These are phyloP conservation scores for Tachycineta bicolor DNA, from an alignment of 2,113 vertebrate genomes.

Conservation along the genomic window DNA sequence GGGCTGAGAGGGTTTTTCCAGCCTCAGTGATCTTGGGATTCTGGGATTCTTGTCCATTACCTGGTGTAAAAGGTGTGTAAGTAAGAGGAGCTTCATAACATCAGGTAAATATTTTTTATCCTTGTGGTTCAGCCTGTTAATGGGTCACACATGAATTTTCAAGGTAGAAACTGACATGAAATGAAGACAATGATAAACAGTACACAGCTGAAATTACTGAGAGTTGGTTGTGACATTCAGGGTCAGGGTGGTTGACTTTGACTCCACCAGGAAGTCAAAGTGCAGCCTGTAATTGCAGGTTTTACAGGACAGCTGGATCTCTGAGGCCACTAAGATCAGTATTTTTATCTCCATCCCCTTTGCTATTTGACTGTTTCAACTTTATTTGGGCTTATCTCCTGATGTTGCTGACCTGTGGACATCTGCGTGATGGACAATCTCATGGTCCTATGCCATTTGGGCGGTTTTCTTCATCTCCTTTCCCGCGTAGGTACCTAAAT, in stretches of 20 bases:
- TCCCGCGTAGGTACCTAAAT: background rate
- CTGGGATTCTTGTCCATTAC: background rate
- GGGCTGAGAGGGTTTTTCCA: background rate
- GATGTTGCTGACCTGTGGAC: rapidly evolving
- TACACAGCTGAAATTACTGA: background rate
- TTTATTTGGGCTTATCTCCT: background rate
- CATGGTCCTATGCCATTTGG: background rate
- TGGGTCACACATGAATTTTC: background rate
- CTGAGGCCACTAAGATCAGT: background rate
- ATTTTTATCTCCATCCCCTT: background rate
- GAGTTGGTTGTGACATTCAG: background rate
- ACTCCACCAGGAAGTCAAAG: background rate
- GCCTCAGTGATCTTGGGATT: rapidly evolving
- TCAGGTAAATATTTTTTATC: background rate
- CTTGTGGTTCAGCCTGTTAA: background rate
- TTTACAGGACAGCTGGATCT: background rate
- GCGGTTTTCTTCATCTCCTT: background rate
- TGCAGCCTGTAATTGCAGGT: background rate
- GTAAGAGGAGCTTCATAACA: background rate
- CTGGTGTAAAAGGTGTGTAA: background rate
- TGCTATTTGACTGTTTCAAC: rapidly evolving
- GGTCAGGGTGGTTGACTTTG: background rate
- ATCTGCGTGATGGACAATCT: background rate
- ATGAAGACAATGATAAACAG: background rate
- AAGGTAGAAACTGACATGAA: background rate